A percentile compares a stretch with the other conserved stretches of the same genome.
Conservation (phyloP, 2,113 vertebrate genomes). For the Cheirogaleus medius region DNA sequence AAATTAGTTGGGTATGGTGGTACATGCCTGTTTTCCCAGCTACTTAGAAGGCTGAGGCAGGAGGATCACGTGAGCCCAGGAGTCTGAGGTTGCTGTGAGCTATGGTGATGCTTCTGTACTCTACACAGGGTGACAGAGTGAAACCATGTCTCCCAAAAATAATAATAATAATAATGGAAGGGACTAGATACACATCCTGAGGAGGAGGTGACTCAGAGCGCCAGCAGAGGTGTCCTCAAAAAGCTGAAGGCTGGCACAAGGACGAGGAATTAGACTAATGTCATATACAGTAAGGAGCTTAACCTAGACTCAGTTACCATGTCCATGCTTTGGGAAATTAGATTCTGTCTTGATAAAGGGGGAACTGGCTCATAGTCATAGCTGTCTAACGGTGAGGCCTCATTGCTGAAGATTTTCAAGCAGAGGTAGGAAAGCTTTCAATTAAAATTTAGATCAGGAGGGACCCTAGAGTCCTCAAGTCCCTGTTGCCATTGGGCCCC, state of each 20-base stretch:
- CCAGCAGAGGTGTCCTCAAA: not conserved
- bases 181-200: not conserved
- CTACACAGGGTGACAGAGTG: too few species aligned
- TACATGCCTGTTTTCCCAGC: too few species aligned
- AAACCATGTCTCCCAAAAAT: too few species aligned
- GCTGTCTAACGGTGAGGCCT: not conserved
- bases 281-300: not conserved
- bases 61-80: too few species aligned
- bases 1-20: too few species aligned
- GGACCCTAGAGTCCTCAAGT: not conserved
- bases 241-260: not conserved
- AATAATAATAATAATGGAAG: not conserved
- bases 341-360: not conserved
- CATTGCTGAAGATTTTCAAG: not conserved
- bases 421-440: not conserved
- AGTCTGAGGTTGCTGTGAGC: too few species aligned
- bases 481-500: not conserved
- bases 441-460: not conserved
- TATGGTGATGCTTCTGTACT: too few species aligned
- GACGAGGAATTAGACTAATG: too few species aligned
- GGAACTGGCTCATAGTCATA: not conserved
- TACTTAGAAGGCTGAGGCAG: too few species aligned
- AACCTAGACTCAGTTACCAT: not conserved
- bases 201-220: not conserved
- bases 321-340: not conserved